Base-by-base conservation (phyloP, 1,140 invertebrate genomes). In the Dryas iulia region DNA sequence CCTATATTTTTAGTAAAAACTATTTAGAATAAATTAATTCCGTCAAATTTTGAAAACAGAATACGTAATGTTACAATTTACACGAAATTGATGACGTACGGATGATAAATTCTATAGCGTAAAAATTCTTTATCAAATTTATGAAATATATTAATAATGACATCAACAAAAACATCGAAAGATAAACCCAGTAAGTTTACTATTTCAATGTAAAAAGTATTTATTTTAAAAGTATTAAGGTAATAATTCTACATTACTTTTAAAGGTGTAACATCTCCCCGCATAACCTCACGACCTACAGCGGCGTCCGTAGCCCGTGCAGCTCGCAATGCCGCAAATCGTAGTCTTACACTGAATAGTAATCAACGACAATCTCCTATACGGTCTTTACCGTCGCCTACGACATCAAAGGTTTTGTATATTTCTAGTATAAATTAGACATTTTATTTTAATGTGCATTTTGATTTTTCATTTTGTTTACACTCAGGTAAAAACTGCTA, bases 231-330 rank as follows among this genome's bases (percentile, higher is more conserved):
- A 3, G 18, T 18, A 47, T 47, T 14, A 0, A 21, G 18, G 6
- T 21, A 18, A 47, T 47, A 47, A 47, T 47, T 2, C 14, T 21
- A 10, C 18, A 21, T 47, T 18, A 47, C 2, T 47, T 21, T 47
- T 47, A 18, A 47, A 82, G 78, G 73, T 70, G 62, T 62, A n/a
- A 33, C 72, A 18, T 66, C 68, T 30, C 80, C 82, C 0, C 77
- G 82, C 4, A 28, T 87, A 25, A 31, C 73, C 12, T 87, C 88
- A 0, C 78, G 88, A 11, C 79, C 81, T 6, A 89, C 88, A 0
- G 83, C 84, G 0, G 88, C 87, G 3, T 89, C 87, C 0, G 69
- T 79, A 3, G 88, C 87, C 11, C 86, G 88, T n/a, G 87, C 88
- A 1, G 86, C 87, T 0, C 79, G 81, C 14, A 90, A 85, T 66